Percentiles rank a stretch among this genome's conserved stretches.
Conservation (phyloP, 2,888 invertebrate species). For the Disparrhopalites patrizii region DNA sequence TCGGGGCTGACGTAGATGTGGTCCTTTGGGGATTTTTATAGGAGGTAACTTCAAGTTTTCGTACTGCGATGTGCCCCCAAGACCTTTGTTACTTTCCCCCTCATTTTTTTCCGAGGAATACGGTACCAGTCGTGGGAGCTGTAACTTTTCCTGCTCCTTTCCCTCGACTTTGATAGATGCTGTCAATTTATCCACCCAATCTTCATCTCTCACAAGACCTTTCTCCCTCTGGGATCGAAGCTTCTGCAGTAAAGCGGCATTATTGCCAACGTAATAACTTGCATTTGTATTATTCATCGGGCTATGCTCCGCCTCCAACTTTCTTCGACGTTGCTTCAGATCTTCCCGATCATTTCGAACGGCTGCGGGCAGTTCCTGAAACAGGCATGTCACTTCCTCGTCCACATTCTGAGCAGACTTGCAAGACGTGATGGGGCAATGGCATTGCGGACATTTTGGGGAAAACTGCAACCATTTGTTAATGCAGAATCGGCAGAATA, state of each 20-base stretch:
- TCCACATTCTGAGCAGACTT: slow-evolving; percentile 3
- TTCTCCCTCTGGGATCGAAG: neutral
- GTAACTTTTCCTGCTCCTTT: neutral
- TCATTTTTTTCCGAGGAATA: neutral
- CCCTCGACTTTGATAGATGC: neutral
- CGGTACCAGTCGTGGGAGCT: neutral
- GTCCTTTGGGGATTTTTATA: neutral
- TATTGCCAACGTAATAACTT: no score
- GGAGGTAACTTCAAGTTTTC: slow-evolving; percentile 13
- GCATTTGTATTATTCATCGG: no score
- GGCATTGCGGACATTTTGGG: slow-evolving; percentile 16
- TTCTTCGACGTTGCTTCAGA: slow-evolving; percentile 10
- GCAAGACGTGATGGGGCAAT: neutral
- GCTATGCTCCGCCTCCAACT: slow-evolving; percentile 3
- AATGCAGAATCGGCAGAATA: slow-evolving; percentile 22
- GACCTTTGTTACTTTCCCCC: slow-evolving; percentile 1
- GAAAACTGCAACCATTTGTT: slow-evolving; percentile 12
- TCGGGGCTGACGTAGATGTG: neutral
- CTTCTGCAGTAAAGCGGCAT: neutral
- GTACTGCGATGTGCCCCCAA: neutral
- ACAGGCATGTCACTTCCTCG: slow-evolving; percentile 3
- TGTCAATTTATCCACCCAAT: no score
- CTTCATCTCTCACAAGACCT: neutral
- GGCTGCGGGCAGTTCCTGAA: neutral
- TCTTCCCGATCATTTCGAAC: slow-evolving; percentile 3